Evolutionary conservation across 2,797 vertebrate genomes (phyloP), one percentile per base, ranked within the genome.

Genomic region (Tapera naevia): DNA sequence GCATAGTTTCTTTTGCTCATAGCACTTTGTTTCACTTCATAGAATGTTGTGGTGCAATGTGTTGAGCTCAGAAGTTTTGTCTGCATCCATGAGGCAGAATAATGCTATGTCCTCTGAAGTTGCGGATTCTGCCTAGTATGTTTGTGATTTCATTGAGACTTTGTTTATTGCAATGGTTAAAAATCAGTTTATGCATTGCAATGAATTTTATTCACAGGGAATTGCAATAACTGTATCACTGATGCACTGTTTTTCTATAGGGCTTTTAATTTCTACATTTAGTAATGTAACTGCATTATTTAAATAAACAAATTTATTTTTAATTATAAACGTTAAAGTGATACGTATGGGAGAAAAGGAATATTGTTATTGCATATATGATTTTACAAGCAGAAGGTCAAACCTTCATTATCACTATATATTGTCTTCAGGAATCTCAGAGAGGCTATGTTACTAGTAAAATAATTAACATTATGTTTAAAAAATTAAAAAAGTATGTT

Each of bases 161-260:
- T 39, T 93, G 66, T 79, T 88, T 75, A 94, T 89, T 90, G 58
- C 45, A 58, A 72, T 62, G 13, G 32, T 43, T 95, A 51, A 35
- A 64, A 93, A 93, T 92, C 96, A 97, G 92, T 94, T 94, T 90
- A 76, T 95, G 25, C 10, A 60, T 73, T 75, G 27, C 58, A 84
- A 79, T 75, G 54, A 83, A 62, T 95, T 90, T 93, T 65, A 41
- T 58, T 91, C n/a, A 46, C 33, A 45, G 37, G 19, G 41, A 91
- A 88, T 85, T 89, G 45, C 41, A 88, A 57, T 51, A 74, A n/a
- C n/a, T 58, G 5, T 24, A 50, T 86, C 91, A 66, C 23, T 82
- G 30, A n/a, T 82, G 33, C 35, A 35, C 19, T 60, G 27, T 48
- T 41, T 88, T 94, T 92, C 91, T 78, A 17, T 5, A 72, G 66